Base-by-base conservation (phyloP, 2,888 invertebrate genomes). In the Chrysina gloriosa region DNA sequence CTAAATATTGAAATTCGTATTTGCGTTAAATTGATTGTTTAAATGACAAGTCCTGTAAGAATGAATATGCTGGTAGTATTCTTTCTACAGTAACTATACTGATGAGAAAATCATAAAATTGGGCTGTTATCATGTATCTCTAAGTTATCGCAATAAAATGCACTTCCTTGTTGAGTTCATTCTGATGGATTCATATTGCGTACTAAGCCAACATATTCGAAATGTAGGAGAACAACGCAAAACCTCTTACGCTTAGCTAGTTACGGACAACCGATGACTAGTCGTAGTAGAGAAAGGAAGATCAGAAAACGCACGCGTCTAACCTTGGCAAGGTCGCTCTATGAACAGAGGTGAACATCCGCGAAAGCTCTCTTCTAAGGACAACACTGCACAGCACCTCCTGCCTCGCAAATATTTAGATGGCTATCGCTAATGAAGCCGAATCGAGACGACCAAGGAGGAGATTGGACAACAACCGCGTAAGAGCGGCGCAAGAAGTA, bases 261-360 rank as follows among this genome's bases (percentile, higher is more conserved):
- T 19, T 29, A 52, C 16, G 52, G 19, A 52, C 16, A 52, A 16
- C 31, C 52, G 19, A 31, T 16, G 19, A 19, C 50, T 58, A 39
- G 39, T 23, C 16, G 21, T 23, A 11, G 19, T 45, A 42, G 42
- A 42, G 42, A 42, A 42, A 56, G 39, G 36, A 61, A 27, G 42
- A 45, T 19, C 58, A 61, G 42, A 61, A 54, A 54, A 58, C 47
- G 48, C 56, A 58, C 61, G 68, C 68, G 61, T 42, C 77, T 81
- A 79, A 82, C 81, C 81, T 81, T 81, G 81, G 76, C 78, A 82
- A 81, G 81, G 82, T 81, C 78, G 81, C 73, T 74, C 72, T 70
- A 73, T 67, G 65, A 61, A 19, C 72, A 74, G 77, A 78, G 81
- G 80, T 81, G 79, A 80, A 80, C 77, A 80, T 74, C 78, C 77